Percentiles rank a stretch among this genome's conserved stretches.
Conservation (phyloP, 2,797 vertebrate genomes). For the Cheirogaleus major region DNA sequence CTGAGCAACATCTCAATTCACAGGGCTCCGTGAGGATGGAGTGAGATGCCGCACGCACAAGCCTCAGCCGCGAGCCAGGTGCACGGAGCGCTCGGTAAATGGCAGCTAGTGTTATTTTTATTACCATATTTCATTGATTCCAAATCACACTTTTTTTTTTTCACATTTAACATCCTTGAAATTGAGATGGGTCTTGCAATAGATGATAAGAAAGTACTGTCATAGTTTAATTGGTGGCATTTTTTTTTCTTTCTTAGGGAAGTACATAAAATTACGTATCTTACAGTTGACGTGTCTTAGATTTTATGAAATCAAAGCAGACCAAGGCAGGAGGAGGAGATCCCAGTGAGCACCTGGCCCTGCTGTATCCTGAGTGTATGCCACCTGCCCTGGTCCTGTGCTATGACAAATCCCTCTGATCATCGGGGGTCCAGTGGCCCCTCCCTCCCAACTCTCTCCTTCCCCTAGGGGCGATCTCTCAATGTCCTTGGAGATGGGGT, state of each 20-base stretch:
- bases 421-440: not conserved
- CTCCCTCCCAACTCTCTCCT: not conserved
- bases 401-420: not conserved
- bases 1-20: not conserved
- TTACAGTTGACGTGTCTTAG: not conserved
- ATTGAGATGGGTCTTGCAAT: conserved; percentile 65
- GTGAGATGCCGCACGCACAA: accelerated
- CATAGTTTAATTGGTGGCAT: conserved; percentile 70
- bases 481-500: not conserved
- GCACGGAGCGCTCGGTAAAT: not conserved
- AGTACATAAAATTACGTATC: conserved; percentile 48
- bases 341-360: not conserved
- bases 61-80: not conserved
- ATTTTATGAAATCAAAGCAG: conserved; percentile 34
- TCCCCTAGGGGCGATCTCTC: not conserved
- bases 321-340: not conserved
- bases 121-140: conserved; percentile 61
- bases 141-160: conserved; percentile 16
- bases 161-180: conserved; percentile 67
- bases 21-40: not conserved
- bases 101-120: not conserved
- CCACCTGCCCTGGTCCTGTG: not conserved
- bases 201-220: conserved; percentile 65
- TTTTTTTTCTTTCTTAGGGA: conserved; percentile 59
- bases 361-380: not conserved